Conservation (phyloP, 2,888 invertebrate genomes). For the Paralinhomoeus sp. region DNA sequence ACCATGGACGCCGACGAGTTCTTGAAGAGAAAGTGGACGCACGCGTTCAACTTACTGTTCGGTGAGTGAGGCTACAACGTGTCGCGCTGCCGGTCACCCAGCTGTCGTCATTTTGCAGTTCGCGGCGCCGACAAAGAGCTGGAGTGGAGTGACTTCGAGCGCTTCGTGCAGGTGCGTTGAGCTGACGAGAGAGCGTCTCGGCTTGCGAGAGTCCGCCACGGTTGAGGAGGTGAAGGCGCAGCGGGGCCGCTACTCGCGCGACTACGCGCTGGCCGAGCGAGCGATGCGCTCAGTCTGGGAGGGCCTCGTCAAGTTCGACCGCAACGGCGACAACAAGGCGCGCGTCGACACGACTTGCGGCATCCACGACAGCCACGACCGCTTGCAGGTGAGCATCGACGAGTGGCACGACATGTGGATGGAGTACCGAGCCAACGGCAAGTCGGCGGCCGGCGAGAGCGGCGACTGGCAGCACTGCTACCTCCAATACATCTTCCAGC, state of each 20-base stretch:
- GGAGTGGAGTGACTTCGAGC: neutral
- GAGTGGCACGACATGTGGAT: slow-evolving; percentile 1
- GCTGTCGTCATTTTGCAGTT: neutral
- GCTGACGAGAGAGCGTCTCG: no score
- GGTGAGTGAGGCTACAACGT: neutral
- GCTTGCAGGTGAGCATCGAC: neutral
- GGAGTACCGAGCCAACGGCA: neutral
- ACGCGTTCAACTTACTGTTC: neutral
- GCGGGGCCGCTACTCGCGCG: neutral
- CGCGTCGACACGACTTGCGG: neutral
- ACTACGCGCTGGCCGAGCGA: neutral
- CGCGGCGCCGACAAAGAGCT: neutral
- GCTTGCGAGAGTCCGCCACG: no score
- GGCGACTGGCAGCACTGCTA: neutral
- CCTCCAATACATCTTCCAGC: neutral
- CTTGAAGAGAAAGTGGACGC: neutral
- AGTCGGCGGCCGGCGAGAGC: neutral
- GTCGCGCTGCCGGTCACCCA: neutral
- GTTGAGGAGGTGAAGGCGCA: neutral
- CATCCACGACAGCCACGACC: no score
- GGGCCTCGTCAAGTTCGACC: neutral
- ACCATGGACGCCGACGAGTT: slow-evolving; percentile 29
- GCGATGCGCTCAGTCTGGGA: neutral
- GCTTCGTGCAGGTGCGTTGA: neutral
- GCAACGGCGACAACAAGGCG: neutral